Evolutionary conservation across 2,888 invertebrate genomes (phyloP).

Genomic region (Andrena flavipes): DNA sequence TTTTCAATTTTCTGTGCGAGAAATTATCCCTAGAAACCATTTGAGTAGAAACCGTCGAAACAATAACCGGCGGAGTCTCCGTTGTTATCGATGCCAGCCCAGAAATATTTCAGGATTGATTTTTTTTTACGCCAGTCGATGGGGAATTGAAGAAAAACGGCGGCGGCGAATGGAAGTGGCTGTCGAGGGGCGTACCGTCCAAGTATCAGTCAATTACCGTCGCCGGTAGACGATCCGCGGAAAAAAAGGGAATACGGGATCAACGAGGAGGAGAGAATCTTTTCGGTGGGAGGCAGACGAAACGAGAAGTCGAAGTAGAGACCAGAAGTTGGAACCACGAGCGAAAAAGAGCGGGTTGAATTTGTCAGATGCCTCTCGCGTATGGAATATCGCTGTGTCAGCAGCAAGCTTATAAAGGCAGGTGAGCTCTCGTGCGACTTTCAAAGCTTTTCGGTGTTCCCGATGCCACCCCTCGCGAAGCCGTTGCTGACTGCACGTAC

Average conservation of each 20-base stretch:
- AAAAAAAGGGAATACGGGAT: slow-evolving; percentile 11
- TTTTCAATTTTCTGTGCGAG: slow-evolving; percentile 5
- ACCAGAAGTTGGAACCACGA: background rate
- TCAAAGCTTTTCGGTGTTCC: slow-evolving; percentile 33
- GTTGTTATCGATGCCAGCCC: slow-evolving; percentile 26
- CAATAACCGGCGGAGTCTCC: slow-evolving; percentile 6
- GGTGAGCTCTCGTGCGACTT: slow-evolving; percentile 33
- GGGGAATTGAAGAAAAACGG: slow-evolving; percentile 26
- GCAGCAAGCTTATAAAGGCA: slow-evolving; percentile 51
- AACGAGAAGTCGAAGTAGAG: background rate
- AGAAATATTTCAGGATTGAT: slow-evolving; percentile 57
- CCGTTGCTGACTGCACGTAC: slow-evolving; percentile 59
- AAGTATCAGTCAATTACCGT: slow-evolving; percentile 64
- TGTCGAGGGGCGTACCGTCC: slow-evolving; percentile 61
- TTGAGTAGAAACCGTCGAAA: background rate
- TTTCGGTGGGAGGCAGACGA: background rate
- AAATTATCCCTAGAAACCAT: slow-evolving; percentile 18
- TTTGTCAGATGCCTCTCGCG: slow-evolving; percentile 44
- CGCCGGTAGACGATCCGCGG: background rate
- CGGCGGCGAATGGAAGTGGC: slow-evolving; percentile 56
- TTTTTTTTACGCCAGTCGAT: slow-evolving; percentile 32
- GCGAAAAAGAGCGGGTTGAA: slow-evolving; percentile 29
- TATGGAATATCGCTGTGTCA: slow-evolving; percentile 66
- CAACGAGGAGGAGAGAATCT: background rate
- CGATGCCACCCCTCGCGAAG: background rate